Base-by-base conservation (phyloP, 92 coral and sea anemone species). In the Umimayanthus kanabou region DNA sequence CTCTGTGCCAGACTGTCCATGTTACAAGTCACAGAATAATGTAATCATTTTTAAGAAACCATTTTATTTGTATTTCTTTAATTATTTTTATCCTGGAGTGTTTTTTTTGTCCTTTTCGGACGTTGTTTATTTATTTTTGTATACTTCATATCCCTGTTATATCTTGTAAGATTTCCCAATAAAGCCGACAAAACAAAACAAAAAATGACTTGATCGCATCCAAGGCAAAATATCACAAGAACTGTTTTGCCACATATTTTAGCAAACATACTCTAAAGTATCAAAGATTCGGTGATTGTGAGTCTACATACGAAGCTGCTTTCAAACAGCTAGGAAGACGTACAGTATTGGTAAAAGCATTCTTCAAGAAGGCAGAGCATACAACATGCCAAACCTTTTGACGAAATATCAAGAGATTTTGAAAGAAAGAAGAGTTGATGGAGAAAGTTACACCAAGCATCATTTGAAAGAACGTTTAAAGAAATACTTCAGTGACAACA, bases 361-460 rank as follows among this genome's bases (percentile, higher is more conserved):
- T 1, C 16, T 37, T 28, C 30, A 23, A 20, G 85, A 77, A 39
- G 88, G 88, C n/a, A 89, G 75, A 76, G 91, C 90, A 55, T 91
- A 91, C 77, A 88, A 93, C n/a, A 93, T 93, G 93, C 13, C 70
- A 20, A 10, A 82, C 9, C 92, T 93, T 9, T 73, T 91, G 61
- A 30, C 22, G 66, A 85, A 58, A 57, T 88, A 90, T 43, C 33
- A 79, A n/a, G 64, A 61, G 45, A 23, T 73, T 81, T 79, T 79
- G 82, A 53, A 47, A 43, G 39, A 26, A 7, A 90, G 82, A 37
- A 93, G 90, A 74, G 80, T 88, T 39, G 70, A 85, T 30, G 93
- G 66, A 20, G 87, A 70, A 40, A 85, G 91, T 73, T 90, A 90
- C 85, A 93, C 75, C 85, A 85, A 33, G 37, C 37, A 33, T 33